Evolutionary conservation across 2,113 vertebrate species (phyloP).

Genomic region (Orcinus orca): DNA sequence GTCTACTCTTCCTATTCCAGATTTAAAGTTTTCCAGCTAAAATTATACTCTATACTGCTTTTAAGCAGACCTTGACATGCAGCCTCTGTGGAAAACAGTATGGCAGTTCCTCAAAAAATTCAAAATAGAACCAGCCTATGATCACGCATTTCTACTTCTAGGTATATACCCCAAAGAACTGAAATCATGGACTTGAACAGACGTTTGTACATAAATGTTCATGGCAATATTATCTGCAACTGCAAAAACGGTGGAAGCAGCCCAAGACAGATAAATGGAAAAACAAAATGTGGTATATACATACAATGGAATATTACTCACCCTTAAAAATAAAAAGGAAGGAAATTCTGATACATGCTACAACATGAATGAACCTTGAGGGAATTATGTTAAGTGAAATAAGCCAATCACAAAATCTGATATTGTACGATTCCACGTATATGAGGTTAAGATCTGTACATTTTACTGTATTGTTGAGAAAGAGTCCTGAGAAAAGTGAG

Average conservation of each 20-base stretch:
- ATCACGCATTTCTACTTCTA: too few relatives aligned
- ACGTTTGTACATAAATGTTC: neutral
- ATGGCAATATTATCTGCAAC: neutral
- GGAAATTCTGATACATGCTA: neutral
- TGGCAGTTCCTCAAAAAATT: too few relatives aligned
- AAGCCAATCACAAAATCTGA: neutral
- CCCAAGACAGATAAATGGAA: neutral
- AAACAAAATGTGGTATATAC: too few relatives aligned
- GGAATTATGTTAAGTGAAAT: neutral
- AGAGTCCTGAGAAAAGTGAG: neutral
- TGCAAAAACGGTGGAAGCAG: neutral
- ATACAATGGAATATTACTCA: neutral
- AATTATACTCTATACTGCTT: too few relatives aligned
- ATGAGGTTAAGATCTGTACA: neutral
- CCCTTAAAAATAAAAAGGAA: neutral
- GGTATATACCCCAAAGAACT: too few relatives aligned
- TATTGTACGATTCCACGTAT: neutral
- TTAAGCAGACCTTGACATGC: too few relatives aligned
- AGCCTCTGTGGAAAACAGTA: too few relatives aligned
- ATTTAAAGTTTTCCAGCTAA: too few relatives aligned
- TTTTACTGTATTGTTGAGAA: neutral
- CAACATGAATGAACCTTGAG: neutral
- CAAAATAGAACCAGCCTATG: too few relatives aligned
- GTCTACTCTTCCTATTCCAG: too few relatives aligned
- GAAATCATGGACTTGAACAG: too few relatives aligned